Conservation (phyloP, 2,113 vertebrate species). For the Rhinopithecus roxellana region DNA sequence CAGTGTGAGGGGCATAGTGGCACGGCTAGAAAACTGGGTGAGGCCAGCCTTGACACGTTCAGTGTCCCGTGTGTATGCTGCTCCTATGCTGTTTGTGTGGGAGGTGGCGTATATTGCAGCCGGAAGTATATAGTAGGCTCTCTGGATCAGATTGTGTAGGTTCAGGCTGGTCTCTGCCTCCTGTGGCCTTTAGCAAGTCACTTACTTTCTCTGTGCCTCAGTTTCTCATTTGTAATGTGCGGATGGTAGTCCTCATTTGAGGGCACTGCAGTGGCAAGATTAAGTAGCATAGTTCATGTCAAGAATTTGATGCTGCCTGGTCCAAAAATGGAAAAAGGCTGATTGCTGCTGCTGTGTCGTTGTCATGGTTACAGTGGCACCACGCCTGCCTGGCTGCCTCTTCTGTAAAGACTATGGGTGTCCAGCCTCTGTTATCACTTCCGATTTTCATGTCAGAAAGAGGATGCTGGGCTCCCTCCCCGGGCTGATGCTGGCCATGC, state of each 20-base stretch:
- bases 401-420: background rate
- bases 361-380: rapidly evolving
- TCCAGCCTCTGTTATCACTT: background rate
- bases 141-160: background rate
- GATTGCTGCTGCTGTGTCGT: no score
- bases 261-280: background rate
- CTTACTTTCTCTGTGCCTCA: background rate
- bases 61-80: no score
- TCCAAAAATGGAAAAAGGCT: background rate
- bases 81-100: background rate
- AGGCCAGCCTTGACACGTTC: rapidly evolving
- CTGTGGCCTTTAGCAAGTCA: background rate
- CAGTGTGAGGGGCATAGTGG: background rate
- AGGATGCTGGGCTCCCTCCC: rapidly evolving
- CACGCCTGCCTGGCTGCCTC: background rate
- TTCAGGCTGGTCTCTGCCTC: background rate
- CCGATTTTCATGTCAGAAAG: no score
- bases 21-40: no score
- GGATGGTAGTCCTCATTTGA: background rate
- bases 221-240: background rate
- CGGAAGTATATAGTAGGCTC: background rate
- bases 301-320: background rate
- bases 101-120: background rate
- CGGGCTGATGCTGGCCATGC: rapidly evolving
- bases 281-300: rapidly evolving